phyloP scores from a whole-genome alignment of 2,113 vertebrate genomes.

The Tachysurus fulvidraco region DNA sequence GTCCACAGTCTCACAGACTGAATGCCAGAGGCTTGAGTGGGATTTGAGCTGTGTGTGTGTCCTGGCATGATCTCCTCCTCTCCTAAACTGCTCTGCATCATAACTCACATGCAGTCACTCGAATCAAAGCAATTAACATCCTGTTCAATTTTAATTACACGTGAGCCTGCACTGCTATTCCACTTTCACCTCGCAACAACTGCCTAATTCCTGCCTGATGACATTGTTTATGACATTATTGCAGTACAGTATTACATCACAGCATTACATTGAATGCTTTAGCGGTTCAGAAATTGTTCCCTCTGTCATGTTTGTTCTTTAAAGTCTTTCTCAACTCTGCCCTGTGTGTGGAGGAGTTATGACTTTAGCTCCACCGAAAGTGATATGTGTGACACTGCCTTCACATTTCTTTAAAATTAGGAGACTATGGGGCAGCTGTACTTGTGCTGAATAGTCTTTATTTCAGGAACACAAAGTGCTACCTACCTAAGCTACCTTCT shows the following conservation, averaged over 20 bases:
- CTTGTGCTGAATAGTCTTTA: neutral
- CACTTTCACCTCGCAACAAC: neutral
- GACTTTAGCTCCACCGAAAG: neutral
- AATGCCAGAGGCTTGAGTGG: conserved; percentile 22
- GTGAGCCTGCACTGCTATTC: neutral
- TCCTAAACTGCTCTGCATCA: conserved; percentile 8
- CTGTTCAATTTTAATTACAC: neutral
- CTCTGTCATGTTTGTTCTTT: neutral
- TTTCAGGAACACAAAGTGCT: neutral
- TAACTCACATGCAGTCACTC: neutral
- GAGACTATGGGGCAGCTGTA: neutral
- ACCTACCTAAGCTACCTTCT: neutral
- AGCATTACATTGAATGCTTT: neutral
- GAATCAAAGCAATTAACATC: conserved; percentile 2
- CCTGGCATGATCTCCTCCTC: neutral
- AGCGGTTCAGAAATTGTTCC: neutral
- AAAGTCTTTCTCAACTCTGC: neutral
- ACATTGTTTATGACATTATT: too few relatives aligned
- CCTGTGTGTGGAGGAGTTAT: neutral
- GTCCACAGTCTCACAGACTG: neutral
- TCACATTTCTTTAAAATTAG: neutral
- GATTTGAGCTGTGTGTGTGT: conserved; percentile 12
- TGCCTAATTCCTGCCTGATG: neutral
- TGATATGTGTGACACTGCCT: neutral
- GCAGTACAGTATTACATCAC: neutral